A percentile compares a stretch with the other conserved stretches of the same genome.
Evolutionary conservation across 1,140 invertebrate genomes (phyloP).

Genomic region (Marisa cornuarietis): DNA sequence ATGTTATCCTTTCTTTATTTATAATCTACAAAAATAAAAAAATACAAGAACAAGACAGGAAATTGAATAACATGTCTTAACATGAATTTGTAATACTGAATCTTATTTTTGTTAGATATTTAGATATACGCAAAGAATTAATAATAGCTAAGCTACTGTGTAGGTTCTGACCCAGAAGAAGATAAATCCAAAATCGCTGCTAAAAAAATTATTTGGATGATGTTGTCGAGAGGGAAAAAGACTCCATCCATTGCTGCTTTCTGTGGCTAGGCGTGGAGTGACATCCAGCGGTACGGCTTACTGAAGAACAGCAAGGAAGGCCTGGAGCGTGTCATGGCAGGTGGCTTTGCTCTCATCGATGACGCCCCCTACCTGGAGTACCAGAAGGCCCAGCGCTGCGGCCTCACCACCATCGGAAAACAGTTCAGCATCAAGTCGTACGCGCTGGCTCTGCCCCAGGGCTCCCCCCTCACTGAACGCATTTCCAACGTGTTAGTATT

Average conservation of each 20-base stretch:
- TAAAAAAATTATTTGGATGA: not conserved
- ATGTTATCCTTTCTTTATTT: too few species aligned
- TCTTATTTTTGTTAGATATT: too few species aligned
- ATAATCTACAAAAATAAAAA: too few species aligned
- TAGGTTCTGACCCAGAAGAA: not conserved
- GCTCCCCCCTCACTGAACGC: slow-evolving; percentile 34
- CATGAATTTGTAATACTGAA: too few species aligned
- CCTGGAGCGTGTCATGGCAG: slow-evolving; percentile 39
- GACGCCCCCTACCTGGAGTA: slow-evolving; percentile 55
- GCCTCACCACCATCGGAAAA: slow-evolving; percentile 44
- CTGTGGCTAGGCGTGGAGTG: slow-evolving; percentile 59
- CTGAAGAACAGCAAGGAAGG: slow-evolving; percentile 39
- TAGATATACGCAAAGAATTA: too few species aligned
- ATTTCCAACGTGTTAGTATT: slow-evolving; percentile 38
- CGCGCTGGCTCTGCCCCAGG: slow-evolving; percentile 46
- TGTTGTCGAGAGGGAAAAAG: not conserved
- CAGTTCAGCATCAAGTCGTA: slow-evolving; percentile 49
- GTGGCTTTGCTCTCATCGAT: slow-evolving; percentile 52
- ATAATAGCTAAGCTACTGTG: too few species aligned
- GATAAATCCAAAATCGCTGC: not conserved
- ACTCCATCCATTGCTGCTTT: not conserved
- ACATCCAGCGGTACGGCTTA: slow-evolving; percentile 32
- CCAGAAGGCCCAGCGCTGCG: slow-evolving; percentile 44
- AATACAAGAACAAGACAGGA: too few species aligned
- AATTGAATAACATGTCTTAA: too few species aligned